Percentiles rank a stretch among this genome's conserved stretches.
phyloP scores from a whole-genome alignment of 2,113 vertebrate species.

The Zosterops japonicus region DNA sequence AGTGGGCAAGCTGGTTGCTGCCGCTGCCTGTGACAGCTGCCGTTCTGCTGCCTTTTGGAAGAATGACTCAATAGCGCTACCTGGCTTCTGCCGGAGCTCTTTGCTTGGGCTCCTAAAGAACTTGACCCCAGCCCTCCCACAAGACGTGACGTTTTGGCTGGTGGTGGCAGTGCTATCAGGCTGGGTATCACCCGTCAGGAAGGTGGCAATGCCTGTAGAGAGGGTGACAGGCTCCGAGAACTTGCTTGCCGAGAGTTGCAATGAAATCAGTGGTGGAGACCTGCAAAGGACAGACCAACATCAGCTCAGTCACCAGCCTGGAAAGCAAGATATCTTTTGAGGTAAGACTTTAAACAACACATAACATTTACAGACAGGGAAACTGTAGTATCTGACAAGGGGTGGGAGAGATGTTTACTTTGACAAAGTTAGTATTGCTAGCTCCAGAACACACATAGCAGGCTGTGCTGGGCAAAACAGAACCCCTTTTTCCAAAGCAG shows the following conservation, averaged over 20 bases:
- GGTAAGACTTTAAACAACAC: background rate
- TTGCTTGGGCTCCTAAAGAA: constrained; percentile 51
- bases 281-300: constrained; percentile 67
- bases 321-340: background rate
- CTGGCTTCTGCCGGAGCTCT: constrained; percentile 58
- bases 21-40: constrained; percentile 42
- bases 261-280: constrained; percentile 86
- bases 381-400: background rate
- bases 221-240: constrained; percentile 78
- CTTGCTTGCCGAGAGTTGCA: constrained; percentile 87
- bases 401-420: background rate
- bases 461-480: background rate
- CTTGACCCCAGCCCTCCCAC: constrained; percentile 47
- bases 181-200: constrained; percentile 77
- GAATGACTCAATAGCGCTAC: constrained; percentile 80
- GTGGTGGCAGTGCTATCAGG: background rate
- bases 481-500: background rate
- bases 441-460: background rate
- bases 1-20: background rate
- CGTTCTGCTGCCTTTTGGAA: constrained; percentile 84
- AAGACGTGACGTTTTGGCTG: constrained; percentile 17
- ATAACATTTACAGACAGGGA: background rate
- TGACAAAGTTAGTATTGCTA: background rate
- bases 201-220: constrained; percentile 79
- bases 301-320: background rate